These are phyloP conservation scores for Amazona guildingii DNA, from an alignment of 2,113 vertebrate species.

Conservation along the genomic window DNA sequence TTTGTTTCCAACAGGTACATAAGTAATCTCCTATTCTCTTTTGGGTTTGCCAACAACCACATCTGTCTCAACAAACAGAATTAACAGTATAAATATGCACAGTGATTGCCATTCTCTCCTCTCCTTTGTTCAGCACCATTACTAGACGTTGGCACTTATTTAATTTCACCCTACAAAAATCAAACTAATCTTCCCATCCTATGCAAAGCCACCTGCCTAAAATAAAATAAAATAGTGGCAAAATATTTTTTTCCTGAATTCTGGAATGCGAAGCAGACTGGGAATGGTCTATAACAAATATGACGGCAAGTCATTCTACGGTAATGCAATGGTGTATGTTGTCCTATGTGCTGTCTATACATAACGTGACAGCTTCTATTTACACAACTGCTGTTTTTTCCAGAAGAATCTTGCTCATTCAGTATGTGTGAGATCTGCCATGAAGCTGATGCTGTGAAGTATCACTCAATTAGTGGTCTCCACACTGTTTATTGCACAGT, in stretches of 20 bases:
- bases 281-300: neutral
- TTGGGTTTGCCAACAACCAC: neutral
- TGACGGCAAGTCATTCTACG: rapidly evolving
- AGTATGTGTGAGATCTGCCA: neutral
- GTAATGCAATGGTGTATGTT: neutral
- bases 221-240: neutral
- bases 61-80: neutral
- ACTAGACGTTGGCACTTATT: neutral
- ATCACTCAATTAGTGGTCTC: neutral
- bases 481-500: neutral
- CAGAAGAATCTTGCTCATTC: neutral
- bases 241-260: neutral
- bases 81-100: neutral
- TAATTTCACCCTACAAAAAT: neutral
- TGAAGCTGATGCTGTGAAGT: neutral
- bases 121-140: neutral
- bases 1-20: neutral
- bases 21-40: neutral
- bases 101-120: neutral
- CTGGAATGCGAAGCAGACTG: neutral
- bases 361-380: neutral
- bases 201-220: neutral
- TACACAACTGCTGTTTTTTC: neutral
- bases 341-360: neutral
- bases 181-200: neutral